Conservation (phyloP, 2,113 vertebrate genomes). For the Percopsis transmontana region DNA sequence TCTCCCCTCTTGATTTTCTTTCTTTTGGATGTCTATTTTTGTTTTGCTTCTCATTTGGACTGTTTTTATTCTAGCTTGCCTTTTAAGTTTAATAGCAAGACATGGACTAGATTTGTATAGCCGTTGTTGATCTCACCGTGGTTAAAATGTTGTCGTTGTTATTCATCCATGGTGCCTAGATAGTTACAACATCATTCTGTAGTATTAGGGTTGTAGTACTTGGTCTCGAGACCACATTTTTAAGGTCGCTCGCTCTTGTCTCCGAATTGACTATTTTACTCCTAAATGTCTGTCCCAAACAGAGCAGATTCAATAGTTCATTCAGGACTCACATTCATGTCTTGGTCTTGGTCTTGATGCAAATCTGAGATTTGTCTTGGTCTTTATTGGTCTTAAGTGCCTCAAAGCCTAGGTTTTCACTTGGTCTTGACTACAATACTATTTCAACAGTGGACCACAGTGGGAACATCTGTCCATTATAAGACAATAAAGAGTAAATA, state of each 20-base stretch:
- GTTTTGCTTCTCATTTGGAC: constrained; percentile 22
- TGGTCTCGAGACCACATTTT: no score
- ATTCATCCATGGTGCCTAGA: no score
- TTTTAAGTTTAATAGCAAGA: constrained; percentile 1
- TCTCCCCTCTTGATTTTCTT: constrained; percentile 28
- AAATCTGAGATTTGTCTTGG: no score
- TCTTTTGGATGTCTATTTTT: constrained; percentile 28
- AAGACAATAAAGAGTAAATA: not conserved
- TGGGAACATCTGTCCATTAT: not conserved
- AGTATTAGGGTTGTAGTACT: no score
- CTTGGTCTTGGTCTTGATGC: no score
- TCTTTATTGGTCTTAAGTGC: no score
- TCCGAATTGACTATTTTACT: no score
- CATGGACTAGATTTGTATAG: not conserved
- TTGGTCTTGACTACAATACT: no score
- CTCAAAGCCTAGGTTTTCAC: no score
- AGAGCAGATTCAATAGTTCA: not conserved
- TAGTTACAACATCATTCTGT: no score
- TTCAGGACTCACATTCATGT: no score
- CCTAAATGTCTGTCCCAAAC: not conserved
- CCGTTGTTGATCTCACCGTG: constrained; percentile 3
- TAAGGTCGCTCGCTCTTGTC: no score
- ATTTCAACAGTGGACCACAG: not conserved
- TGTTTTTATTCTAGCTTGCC: constrained; percentile 10
- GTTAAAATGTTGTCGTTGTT: not conserved